Conservation (phyloP, 2,797 vertebrate genomes). For the Pogoniulus pusillus region DNA sequence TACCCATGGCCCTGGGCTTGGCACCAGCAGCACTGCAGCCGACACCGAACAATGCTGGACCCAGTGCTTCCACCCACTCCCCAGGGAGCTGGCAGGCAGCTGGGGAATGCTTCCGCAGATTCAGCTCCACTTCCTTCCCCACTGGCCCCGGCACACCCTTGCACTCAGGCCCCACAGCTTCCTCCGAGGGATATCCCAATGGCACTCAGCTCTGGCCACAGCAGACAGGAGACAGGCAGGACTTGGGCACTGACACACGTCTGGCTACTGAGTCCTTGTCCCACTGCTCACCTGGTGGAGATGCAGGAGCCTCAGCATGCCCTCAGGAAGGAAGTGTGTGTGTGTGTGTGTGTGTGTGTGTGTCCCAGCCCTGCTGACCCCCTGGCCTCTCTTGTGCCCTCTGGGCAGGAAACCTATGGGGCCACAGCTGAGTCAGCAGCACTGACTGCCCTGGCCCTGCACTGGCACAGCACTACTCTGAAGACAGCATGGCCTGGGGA, state of each 20-base stretch:
- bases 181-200: neutral
- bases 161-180: neutral
- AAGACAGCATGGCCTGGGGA: neutral
- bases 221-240: neutral
- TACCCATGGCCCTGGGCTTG: neutral
- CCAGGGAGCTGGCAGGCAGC: neutral
- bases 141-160: neutral
- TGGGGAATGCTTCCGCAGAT: conserved; percentile 45
- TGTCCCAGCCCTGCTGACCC: neutral
- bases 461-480: neutral
- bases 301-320: rapidly evolving
- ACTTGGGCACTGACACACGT: neutral
- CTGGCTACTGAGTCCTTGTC: neutral
- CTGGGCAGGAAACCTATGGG: neutral
- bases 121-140: conserved; percentile 44
- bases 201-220: neutral
- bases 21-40: neutral
- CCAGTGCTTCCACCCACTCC: neutral
- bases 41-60: neutral
- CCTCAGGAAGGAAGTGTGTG: neutral
- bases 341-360: too few relatives aligned
- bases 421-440: conserved; percentile 8
- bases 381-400: neutral
- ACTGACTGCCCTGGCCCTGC: neutral
- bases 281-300: neutral